phyloP scores from a whole-genome alignment of 2,797 vertebrate genomes.

The Paramormyrops hopkinsi region DNA sequence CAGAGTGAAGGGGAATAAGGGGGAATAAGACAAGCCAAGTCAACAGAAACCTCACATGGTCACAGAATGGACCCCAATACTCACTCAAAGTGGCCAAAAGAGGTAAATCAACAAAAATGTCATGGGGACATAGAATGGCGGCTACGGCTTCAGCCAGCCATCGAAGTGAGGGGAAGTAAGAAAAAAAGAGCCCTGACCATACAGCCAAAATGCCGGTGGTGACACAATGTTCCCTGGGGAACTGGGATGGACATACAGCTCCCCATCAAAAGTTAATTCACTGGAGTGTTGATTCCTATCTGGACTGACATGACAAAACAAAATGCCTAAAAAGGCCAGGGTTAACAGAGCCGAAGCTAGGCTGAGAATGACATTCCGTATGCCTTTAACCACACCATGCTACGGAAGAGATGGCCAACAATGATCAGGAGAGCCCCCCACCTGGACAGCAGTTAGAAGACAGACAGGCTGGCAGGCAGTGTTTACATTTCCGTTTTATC shows the following conservation, averaged over 20 bases:
- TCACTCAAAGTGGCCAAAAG: background rate
- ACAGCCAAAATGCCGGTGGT: background rate
- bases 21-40: background rate
- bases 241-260: background rate
- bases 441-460: background rate
- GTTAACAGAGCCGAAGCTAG: background rate
- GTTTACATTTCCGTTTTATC: background rate
- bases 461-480: background rate
- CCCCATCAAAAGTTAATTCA: background rate
- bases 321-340: background rate
- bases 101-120: background rate
- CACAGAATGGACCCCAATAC: background rate
- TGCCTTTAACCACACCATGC: background rate
- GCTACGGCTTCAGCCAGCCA: background rate
- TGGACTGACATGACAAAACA: background rate
- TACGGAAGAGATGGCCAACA: background rate
- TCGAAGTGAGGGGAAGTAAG: background rate
- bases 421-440: background rate
- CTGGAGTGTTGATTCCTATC: background rate
- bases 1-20: background rate
- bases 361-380: background rate
- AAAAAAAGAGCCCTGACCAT: background rate
- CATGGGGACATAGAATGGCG: background rate
- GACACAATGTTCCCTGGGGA: background rate
- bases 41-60: background rate